phyloP scores from a whole-genome alignment of 2,888 invertebrate genomes.

The Lochmaea crataegi region DNA sequence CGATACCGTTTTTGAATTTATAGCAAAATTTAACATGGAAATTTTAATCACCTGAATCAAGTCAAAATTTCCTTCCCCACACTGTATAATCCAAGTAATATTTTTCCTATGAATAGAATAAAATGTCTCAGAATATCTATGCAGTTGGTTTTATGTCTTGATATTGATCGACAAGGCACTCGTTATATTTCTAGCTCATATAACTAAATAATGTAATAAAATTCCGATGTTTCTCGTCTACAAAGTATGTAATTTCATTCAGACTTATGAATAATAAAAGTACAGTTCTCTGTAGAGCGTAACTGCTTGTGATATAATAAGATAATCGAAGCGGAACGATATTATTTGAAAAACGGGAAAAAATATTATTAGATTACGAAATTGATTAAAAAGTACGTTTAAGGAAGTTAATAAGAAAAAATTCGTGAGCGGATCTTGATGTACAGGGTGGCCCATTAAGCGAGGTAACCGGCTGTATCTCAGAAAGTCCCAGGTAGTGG shows the following conservation, averaged over 20 bases:
- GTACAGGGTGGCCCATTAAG: too few species aligned
- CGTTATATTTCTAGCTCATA: conserved; percentile 1
- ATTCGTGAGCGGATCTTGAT: too few species aligned
- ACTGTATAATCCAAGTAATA: not conserved
- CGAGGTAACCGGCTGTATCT: too few species aligned
- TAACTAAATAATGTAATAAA: conserved; percentile 14
- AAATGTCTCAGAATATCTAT: not conserved
- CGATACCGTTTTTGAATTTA: too few species aligned
- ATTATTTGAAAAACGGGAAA: not conserved
- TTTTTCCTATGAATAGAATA: not conserved
- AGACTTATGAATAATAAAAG: conserved; percentile 38
- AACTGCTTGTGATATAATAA: conserved; percentile 41
- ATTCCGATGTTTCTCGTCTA: conserved; percentile 23
- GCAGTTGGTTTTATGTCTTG: not conserved
- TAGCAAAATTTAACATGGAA: too few species aligned
- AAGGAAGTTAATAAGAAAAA: too few species aligned
- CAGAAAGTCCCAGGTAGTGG: too few species aligned
- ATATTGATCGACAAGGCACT: conserved; percentile 1
- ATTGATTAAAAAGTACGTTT: too few species aligned
- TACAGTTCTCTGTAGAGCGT: conserved; percentile 44
- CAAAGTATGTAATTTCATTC: conserved; percentile 39
- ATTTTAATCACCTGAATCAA: too few species aligned
- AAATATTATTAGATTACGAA: too few species aligned
- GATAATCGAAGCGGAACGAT: conserved; percentile 46
- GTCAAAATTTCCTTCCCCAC: too few species aligned